These are phyloP conservation scores for Idris sp. DNA, from an alignment of 1,140 invertebrate genomes.

Conservation along the genomic window DNA sequence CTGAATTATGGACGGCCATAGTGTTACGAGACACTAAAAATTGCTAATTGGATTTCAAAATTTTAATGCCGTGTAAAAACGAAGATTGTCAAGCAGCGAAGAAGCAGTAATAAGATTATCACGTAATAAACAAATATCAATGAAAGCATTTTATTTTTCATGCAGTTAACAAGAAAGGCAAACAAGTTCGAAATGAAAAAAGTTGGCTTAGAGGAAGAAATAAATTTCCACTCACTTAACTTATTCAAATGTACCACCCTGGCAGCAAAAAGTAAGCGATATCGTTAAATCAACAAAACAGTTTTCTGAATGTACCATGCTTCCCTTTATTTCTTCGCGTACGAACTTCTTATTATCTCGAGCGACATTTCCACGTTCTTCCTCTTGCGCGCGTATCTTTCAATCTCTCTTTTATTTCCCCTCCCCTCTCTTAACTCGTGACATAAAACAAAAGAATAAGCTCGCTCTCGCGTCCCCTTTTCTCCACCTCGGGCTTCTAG, in stretches of 20 bases:
- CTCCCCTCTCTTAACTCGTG: conserved; percentile 56
- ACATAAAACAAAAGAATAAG: conserved; percentile 74
- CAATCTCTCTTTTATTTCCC: conserved; percentile 62
- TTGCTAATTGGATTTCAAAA: conserved; percentile 73
- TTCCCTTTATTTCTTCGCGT: conserved; percentile 73
- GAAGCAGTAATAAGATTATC: neutral
- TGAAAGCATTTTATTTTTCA: no score
- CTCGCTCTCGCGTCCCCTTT: conserved; percentile 48
- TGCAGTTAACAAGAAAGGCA: no score
- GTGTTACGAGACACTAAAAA: conserved; percentile 67
- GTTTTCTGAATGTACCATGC: conserved; percentile 55
- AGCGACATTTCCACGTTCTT: conserved; percentile 67
- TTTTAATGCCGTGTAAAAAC: conserved; percentile 24
- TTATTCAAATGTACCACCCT: conserved; percentile 36
- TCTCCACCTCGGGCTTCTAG: conserved; percentile 33
- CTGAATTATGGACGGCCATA: conserved; percentile 70
- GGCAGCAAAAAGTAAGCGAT: conserved; percentile 39
- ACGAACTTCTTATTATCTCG: conserved; percentile 74
- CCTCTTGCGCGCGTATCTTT: conserved; percentile 59
- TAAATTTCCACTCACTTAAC: conserved; percentile 45
- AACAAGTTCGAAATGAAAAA: conserved; percentile 21
- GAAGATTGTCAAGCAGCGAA: conserved; percentile 7
- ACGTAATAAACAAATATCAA: no score
- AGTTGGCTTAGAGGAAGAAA: conserved; percentile 1
- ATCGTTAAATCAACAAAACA: conserved; percentile 61